Percentiles rank a stretch among this genome's conserved stretches.
Conservation (phyloP, 2,113 vertebrate species). For the Myxocyprinus asiaticus region DNA sequence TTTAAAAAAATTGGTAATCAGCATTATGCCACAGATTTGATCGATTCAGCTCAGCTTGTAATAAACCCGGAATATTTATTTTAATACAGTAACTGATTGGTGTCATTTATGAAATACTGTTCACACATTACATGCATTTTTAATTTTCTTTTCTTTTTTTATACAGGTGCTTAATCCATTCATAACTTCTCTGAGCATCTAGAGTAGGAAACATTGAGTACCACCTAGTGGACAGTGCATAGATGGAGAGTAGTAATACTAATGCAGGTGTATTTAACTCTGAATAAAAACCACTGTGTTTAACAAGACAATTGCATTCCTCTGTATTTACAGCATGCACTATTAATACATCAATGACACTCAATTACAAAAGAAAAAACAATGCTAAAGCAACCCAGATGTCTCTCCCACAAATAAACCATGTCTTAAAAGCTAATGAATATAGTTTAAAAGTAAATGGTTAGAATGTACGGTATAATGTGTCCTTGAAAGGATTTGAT, state of each 20-base stretch:
- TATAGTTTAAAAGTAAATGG: constrained; percentile 98
- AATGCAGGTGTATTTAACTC: neutral
- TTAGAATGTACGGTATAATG: constrained; percentile 98
- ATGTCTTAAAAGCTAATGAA: constrained; percentile 96
- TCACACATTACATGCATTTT: too few species aligned
- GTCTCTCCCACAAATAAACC: constrained; percentile 95
- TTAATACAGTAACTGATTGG: neutral
- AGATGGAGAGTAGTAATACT: constrained; percentile 23
- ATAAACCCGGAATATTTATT: too few species aligned
- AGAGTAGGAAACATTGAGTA: neutral
- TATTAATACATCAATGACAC: constrained; percentile 49
- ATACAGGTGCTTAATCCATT: constrained; percentile 7
- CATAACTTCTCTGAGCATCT: neutral
- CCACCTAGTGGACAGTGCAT: neutral
- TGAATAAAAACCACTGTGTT: too few species aligned
- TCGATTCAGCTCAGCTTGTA: too few species aligned
- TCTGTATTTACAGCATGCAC: constrained; percentile 23
- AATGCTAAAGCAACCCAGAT: constrained; percentile 55
- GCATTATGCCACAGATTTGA: too few species aligned
- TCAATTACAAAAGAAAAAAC: constrained; percentile 50
- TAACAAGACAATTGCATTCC: too few species aligned
- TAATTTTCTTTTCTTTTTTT: too few species aligned
- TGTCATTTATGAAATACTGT: neutral
- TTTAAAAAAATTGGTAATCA: too few species aligned
- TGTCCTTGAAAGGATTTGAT: constrained; percentile 92